phyloP scores from a whole-genome alignment of 2,888 invertebrate genomes.

The Eupithecia dodoneata region DNA sequence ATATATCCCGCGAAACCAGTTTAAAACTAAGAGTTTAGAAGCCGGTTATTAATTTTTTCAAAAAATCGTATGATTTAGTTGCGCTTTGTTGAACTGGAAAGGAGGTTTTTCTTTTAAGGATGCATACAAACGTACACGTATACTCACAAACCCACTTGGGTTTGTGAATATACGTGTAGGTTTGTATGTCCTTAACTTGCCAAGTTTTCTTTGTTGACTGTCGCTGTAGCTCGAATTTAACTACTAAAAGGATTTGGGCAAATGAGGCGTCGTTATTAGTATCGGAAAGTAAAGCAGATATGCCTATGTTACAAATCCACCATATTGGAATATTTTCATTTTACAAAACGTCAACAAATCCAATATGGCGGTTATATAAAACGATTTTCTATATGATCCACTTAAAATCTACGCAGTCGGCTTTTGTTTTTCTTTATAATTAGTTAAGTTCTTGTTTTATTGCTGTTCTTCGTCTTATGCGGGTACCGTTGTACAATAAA shows the following conservation, averaged over 20 bases:
- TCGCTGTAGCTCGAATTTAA: no score
- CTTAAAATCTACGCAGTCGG: no score
- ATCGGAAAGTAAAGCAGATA: no score
- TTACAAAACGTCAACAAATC: background rate
- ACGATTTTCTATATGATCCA: no score
- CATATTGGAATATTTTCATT: background rate
- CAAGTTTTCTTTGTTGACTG: no score
- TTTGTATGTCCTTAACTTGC: no score
- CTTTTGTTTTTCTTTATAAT: background rate
- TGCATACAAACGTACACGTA: background rate
- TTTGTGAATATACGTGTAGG: background rate
- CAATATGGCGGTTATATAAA: no score
- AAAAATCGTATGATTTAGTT: no score
- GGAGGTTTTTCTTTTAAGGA: background rate
- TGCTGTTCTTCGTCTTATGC: background rate
- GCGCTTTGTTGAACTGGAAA: background rate
- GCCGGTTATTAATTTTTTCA: no score
- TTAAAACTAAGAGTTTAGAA: no score
- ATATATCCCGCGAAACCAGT: no score
- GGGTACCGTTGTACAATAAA: conserved; percentile 1
- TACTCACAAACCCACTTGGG: background rate
- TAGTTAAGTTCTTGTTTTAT: background rate
- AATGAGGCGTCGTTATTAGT: background rate
- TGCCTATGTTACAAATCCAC: no score
- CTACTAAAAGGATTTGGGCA: background rate